These are phyloP conservation scores for Leuctra nigra DNA, from an alignment of 2,888 invertebrate genomes.

Conservation along the genomic window DNA sequence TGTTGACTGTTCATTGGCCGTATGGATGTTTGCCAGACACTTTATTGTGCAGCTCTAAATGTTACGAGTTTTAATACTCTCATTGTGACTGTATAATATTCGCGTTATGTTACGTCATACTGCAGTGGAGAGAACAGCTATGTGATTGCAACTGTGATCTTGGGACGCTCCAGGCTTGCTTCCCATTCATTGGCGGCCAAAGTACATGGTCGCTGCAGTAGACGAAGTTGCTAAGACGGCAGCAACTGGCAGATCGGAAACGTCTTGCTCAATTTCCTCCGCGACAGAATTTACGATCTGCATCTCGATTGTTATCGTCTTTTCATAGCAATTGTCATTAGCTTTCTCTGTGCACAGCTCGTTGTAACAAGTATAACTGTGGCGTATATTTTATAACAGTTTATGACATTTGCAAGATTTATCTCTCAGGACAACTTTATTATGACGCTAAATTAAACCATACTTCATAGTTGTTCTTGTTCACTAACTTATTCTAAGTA, in stretches of 20 bases:
- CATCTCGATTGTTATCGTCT: no score
- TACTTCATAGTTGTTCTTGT: background rate
- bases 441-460: slow-evolving; percentile 4
- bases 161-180: no score
- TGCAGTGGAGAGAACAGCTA: no score
- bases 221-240: background rate
- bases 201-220: background rate
- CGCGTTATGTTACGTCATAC: background rate
- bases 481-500: no score
- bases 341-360: background rate
- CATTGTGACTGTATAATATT: slow-evolving; percentile 11
- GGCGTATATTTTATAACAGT: background rate
- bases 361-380: background rate
- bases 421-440: background rate
- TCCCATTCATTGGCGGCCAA: no score
- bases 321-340: background rate
- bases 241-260: background rate
- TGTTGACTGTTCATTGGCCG: background rate
- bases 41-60: slow-evolving; percentile 1
- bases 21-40: slow-evolving; percentile 10
- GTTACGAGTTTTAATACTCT: slow-evolving; percentile 9
- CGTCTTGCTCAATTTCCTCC: slow-evolving; percentile 1
- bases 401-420: background rate
- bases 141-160: no score
- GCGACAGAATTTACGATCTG: no score